phyloP scores from a whole-genome alignment of 2,888 invertebrate genomes.

The Phorcus lineatus region DNA sequence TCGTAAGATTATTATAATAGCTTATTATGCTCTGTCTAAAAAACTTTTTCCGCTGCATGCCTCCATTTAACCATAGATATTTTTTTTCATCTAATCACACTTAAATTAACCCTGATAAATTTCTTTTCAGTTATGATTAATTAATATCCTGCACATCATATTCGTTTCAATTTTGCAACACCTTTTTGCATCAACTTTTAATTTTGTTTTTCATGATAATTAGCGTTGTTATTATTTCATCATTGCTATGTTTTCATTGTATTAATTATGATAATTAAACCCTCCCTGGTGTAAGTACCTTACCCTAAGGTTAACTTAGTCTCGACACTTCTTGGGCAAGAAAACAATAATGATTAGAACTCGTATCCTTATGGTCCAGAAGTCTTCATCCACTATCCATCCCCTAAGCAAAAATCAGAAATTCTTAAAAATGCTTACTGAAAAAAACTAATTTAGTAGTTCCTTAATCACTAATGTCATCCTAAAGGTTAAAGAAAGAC shows the following conservation, averaged over 20 bases:
- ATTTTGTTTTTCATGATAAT: not conserved
- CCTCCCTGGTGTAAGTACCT: not conserved
- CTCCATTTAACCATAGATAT: too few relatives aligned
- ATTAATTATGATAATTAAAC: not conserved
- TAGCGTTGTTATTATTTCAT: not conserved
- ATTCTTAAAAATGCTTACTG: too few relatives aligned
- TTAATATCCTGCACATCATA: not conserved
- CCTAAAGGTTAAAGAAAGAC: too few relatives aligned
- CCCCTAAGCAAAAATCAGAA: too few relatives aligned
- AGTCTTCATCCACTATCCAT: too few relatives aligned
- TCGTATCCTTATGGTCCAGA: not conserved
- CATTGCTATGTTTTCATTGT: not conserved
- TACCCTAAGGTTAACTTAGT: not conserved
- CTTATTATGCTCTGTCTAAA: too few relatives aligned
- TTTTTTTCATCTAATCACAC: too few relatives aligned
- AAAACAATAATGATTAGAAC: not conserved
- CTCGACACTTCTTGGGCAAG: not conserved
- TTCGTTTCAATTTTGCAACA: not conserved
- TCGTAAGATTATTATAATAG: too few relatives aligned
- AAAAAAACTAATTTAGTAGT: too few relatives aligned
- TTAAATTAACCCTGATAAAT: slow-evolving; percentile 43
- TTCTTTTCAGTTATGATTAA: slow-evolving; percentile 31
- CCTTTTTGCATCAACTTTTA: not conserved
- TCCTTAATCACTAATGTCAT: too few relatives aligned
- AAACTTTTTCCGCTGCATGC: too few relatives aligned